Conservation (phyloP, 2,888 invertebrate genomes). For the Ophion costatus region DNA sequence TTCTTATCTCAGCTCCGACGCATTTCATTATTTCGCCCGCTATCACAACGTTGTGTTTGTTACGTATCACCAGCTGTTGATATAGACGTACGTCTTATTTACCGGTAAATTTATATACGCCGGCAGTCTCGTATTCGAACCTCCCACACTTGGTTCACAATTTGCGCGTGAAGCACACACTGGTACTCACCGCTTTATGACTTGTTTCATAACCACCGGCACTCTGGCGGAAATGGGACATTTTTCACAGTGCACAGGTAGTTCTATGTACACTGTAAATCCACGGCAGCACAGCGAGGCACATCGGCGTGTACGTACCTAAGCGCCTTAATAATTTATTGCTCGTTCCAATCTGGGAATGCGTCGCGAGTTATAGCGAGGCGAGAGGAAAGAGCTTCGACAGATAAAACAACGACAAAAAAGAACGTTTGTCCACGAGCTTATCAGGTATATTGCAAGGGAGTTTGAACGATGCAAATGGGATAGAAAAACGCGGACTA, state of each 20-base stretch:
- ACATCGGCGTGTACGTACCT: constrained; percentile 35
- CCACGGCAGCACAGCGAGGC: constrained; percentile 22
- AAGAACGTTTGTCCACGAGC: constrained; percentile 6
- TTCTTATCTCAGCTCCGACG: constrained; percentile 29
- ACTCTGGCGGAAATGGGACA: constrained; percentile 50
- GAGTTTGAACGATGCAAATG: constrained; percentile 35
- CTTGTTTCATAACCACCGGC: constrained; percentile 48
- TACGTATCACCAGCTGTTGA: constrained; percentile 10
- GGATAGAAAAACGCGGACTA: constrained; percentile 30
- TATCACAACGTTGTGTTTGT: constrained; percentile 23
- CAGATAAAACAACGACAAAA: constrained; percentile 1
- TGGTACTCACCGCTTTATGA: constrained; percentile 55
- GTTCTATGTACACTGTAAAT: constrained; percentile 32
- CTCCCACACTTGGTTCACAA: constrained; percentile 43
- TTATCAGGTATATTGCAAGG: constrained; percentile 28
- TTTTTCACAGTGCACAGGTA: constrained; percentile 40
- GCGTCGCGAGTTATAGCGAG: constrained; percentile 10
- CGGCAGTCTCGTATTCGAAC: constrained; percentile 17
- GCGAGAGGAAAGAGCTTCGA: constrained; percentile 16
- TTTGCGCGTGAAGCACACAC: constrained; percentile 53
- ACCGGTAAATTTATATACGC: constrained; percentile 18
- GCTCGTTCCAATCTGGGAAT: constrained; percentile 66
- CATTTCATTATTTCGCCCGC: not conserved
- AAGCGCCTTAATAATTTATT: constrained; percentile 69
- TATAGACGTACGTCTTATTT: constrained; percentile 43